Percentiles rank a stretch among this genome's conserved stretches.
Evolutionary conservation across 2,113 vertebrate genomes (phyloP).

Genomic region (Oreocharis arfaki): DNA sequence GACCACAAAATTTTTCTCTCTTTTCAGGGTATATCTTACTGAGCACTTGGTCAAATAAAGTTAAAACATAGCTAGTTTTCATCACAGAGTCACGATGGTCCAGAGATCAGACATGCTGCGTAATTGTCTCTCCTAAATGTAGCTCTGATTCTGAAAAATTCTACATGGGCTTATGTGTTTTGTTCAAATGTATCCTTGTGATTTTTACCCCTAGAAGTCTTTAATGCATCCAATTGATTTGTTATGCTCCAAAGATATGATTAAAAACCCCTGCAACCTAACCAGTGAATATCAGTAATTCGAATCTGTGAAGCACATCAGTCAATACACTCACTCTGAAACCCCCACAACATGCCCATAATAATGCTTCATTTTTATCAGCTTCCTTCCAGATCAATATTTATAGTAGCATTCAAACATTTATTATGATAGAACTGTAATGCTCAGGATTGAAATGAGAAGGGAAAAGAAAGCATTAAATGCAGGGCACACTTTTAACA

Average conservation of each 20-base stretch:
- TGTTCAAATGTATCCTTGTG: neutral
- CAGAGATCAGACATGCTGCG: neutral
- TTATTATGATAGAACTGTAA: conserved; percentile 4
- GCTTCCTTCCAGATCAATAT: conserved; percentile 66
- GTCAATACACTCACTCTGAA: conserved; percentile 64
- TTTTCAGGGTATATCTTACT: neutral
- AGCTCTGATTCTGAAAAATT: neutral
- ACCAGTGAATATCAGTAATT: conserved; percentile 66
- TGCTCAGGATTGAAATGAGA: neutral
- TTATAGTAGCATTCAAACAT: conserved; percentile 64
- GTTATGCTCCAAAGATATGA: conserved; percentile 48
- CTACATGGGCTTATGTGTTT: neutral
- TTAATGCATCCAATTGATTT: conserved; percentile 44
- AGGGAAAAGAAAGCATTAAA: neutral
- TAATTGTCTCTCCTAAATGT: neutral
- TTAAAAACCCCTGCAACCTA: conserved; percentile 61
- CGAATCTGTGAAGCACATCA: conserved; percentile 68
- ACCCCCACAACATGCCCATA: conserved; percentile 22
- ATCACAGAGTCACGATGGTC: neutral
- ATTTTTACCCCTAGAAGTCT: neutral
- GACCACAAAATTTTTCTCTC: neutral
- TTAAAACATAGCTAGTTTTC: neutral
- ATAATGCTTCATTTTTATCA: conserved; percentile 66
- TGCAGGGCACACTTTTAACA: neutral
- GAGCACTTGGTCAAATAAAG: neutral